These are phyloP conservation scores for Protomyctophum bolini DNA, from an alignment of 2,113 vertebrate genomes.

Conservation along the genomic window DNA sequence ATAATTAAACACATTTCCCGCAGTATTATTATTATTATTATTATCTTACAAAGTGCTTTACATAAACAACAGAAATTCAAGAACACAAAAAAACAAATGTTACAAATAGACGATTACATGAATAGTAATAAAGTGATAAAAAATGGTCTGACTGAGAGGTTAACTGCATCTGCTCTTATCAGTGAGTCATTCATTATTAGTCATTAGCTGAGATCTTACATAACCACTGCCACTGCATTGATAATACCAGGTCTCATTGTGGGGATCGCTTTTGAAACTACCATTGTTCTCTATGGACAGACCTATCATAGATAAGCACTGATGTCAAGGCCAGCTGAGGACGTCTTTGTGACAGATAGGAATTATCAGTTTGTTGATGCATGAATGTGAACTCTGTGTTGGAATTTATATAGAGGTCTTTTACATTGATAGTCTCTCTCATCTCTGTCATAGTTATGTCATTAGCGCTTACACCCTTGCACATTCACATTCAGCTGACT, in stretches of 20 bases:
- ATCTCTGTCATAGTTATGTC: neutral
- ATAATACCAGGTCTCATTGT: conserved; percentile 21
- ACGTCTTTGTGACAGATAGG: conserved; percentile 46
- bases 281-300: conserved; percentile 40
- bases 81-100: too few relatives aligned
- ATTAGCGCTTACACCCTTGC: too few relatives aligned
- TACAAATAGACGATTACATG: too few relatives aligned
- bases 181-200: too few relatives aligned
- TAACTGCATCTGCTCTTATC: conserved; percentile 22
- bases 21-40: too few relatives aligned
- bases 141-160: too few relatives aligned
- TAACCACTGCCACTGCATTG: conserved; percentile 39
- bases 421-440: neutral
- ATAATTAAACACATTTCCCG: neutral
- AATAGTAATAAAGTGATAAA: too few relatives aligned
- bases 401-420: conserved; percentile 28
- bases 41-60: too few relatives aligned
- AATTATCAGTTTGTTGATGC: conserved; percentile 41
- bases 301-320: conserved; percentile 42
- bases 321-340: conserved; percentile 40
- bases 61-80: too few relatives aligned
- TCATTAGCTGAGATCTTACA: conserved; percentile 21
- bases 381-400: conserved; percentile 30
- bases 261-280: neutral
- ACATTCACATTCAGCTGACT: neutral